These are phyloP conservation scores for Willisornis vidua DNA, from an alignment of 2,113 vertebrate genomes.

Conservation along the genomic window DNA sequence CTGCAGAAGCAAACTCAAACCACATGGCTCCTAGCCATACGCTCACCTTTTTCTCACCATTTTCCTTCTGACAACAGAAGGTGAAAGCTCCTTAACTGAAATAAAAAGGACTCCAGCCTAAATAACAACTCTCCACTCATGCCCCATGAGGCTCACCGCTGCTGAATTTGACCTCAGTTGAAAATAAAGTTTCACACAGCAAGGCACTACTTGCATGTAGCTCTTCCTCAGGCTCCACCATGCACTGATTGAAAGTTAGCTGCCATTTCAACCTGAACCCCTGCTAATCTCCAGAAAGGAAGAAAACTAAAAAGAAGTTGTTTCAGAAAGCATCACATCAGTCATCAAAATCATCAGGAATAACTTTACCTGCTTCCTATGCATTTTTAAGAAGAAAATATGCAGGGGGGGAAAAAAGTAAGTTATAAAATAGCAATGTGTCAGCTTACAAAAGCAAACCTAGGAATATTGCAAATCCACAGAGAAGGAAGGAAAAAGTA, in stretches of 20 bases:
- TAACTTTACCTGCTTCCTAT: neutral
- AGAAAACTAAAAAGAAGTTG: neutral
- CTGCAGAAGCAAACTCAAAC: neutral
- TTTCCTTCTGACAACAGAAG: neutral
- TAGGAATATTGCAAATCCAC: neutral
- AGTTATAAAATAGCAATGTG: neutral
- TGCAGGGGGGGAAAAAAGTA: neutral
- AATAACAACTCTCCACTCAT: neutral
- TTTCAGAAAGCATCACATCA: neutral
- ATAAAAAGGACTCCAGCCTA: neutral
- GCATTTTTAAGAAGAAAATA: neutral
- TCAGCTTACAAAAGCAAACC: neutral
- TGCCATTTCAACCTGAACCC: neutral
- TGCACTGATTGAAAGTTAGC: neutral
- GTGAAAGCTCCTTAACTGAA: neutral
- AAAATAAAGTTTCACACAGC: neutral
- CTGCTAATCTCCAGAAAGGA: neutral
- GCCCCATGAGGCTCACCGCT: neutral
- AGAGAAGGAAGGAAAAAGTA: neutral
- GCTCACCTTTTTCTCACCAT: neutral
- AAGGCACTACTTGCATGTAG: neutral
- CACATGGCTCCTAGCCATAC: rapidly evolving
- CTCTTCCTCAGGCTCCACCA: neutral
- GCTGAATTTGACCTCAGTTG: neutral
- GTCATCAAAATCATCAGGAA: neutral